Base-by-base conservation (phyloP, 2,888 invertebrate genomes). In the Augiades crinisus region DNA sequence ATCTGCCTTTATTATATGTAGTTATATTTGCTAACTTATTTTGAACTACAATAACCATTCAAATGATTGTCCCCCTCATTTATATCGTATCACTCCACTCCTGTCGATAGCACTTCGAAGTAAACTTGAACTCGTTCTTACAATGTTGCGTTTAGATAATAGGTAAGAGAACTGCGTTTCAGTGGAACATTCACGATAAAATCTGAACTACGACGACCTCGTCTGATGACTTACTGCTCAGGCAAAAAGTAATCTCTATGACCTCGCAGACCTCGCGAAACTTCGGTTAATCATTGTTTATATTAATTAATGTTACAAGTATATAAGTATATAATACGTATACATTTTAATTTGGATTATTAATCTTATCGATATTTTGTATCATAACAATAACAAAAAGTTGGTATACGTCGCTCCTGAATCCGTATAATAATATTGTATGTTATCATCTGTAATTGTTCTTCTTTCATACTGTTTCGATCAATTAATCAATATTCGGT, bases 61-160 rank as follows among this genome's bases (percentile, higher is more conserved):
- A 10, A 19, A 19, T 19, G 3, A 27, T 27, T 27, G 12, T 30
- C 30, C 12, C 12, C 12, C 12, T 30, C 30, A 30, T 12, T 30
- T 12, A 12, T 3, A 12, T 5, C 24, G n/a, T 40, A 27, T 24
- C 5, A 24, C 22, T 13, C 7, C 5, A 8, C 8, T 7, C 24
- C n/a, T n/a, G n/a, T n/a, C n/a, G 1, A 40, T 24, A 7, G 21
- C 31, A 19, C 43, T 41, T 30, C n/a, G 24, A 30, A 30, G 17
- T 30, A 43, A 43, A 43, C 43, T 43, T 43, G 43, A 43, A 31
- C 43, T 43, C 19, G 19, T n/a, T n/a, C 17, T 2, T 16, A 43
- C 31, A 43, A 31, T 43, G 43, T 43, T 19, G 19, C 31, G 13
- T 43, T 31, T 1, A 31, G 43, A 43, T 31, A 31, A 43, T 43